Percentiles rank a stretch among this genome's conserved stretches.
These are phyloP conservation scores for Dolichotis patagonum DNA, from an alignment of 2,113 vertebrate species.

Conservation along the genomic window DNA sequence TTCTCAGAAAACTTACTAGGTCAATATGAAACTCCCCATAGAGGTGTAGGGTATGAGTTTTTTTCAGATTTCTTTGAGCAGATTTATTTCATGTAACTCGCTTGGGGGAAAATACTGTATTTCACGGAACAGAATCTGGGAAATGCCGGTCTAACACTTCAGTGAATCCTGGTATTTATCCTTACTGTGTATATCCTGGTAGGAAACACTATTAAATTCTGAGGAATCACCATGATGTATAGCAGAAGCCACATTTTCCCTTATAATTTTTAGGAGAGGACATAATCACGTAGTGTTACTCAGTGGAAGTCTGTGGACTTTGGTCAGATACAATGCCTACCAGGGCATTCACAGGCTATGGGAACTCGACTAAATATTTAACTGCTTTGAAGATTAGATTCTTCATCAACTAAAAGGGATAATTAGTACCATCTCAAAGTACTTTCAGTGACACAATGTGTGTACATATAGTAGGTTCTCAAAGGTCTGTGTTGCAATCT, in stretches of 20 bases:
- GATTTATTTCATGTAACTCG: background rate
- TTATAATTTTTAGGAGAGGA: background rate
- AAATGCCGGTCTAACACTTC: background rate
- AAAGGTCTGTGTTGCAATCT: background rate
- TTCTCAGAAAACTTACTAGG: background rate
- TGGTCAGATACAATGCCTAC: background rate
- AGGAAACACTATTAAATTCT: background rate
- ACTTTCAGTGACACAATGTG: background rate
- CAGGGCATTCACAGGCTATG: background rate
- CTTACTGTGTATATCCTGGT: background rate
- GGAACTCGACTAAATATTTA: background rate
- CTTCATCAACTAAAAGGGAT: constrained; percentile 13
- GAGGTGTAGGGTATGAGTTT: background rate
- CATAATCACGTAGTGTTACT: background rate
- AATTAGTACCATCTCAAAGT: background rate
- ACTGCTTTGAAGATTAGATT: background rate
- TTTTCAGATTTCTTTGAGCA: constrained; percentile 21
- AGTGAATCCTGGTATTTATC: background rate
- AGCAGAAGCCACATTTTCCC: constrained; percentile 9
- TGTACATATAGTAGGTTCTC: background rate
- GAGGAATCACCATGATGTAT: background rate
- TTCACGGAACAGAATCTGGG: constrained; percentile 24
- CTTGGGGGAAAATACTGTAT: background rate
- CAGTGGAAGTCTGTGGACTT: background rate
- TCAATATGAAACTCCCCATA: background rate